These are phyloP conservation scores for Borostomias antarcticus DNA, from an alignment of 2,797 vertebrate species.

Conservation along the genomic window DNA sequence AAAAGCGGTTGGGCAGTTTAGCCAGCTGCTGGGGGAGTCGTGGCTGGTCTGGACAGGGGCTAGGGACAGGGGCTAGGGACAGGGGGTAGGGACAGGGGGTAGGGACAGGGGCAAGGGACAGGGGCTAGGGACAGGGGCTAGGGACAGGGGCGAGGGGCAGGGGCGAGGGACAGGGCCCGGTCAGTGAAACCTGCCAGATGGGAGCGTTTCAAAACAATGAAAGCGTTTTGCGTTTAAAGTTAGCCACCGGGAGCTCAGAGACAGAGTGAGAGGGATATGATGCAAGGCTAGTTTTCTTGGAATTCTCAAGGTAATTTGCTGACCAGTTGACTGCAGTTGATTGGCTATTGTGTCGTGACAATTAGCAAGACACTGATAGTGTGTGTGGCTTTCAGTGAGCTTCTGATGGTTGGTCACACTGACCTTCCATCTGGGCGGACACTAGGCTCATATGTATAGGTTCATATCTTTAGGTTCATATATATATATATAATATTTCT, in stretches of 20 bases:
- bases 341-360: background rate
- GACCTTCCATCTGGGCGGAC: background rate
- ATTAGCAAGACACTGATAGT: background rate
- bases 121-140: conserved; percentile 5
- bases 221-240: conserved; percentile 40
- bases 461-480: no score
- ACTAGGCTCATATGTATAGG: no score
- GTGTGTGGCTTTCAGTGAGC: background rate
- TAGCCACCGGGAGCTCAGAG: background rate
- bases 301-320: background rate
- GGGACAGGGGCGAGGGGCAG: no score
- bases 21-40: conserved; percentile 77
- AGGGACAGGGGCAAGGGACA: no score
- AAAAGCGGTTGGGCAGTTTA: conserved; percentile 81
- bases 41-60: conserved; percentile 41
- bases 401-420: background rate
- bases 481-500: no score
- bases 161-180: no score
- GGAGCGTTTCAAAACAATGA: conserved; percentile 80
- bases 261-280: background rate
- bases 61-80: background rate
- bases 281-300: background rate
- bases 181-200: conserved; percentile 82
- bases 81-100: no score
- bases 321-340: background rate